phyloP scores from a whole-genome alignment of 1,140 invertebrate species.

The Macrosteles quadrilineatus region DNA sequence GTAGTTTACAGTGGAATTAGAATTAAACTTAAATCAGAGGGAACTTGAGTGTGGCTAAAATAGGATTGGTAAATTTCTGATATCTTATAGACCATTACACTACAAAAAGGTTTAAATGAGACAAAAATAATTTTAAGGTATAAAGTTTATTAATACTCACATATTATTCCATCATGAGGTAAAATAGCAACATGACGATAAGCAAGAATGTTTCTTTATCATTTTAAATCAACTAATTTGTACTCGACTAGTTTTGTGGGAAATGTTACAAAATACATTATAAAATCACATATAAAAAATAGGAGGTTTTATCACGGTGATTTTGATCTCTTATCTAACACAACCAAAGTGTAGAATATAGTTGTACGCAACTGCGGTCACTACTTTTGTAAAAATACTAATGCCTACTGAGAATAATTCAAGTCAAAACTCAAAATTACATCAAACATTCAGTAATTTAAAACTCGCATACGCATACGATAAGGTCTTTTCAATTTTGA shows the following conservation, averaged over 20 bases:
- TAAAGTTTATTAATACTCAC: no score
- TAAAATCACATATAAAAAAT: constrained; percentile 6
- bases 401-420: neutral
- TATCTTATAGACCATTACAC: no score
- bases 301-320: neutral
- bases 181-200: no score
- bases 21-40: no score
- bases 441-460: neutral
- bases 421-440: neutral
- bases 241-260: neutral
- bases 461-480: neutral
- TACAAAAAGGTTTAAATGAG: no score
- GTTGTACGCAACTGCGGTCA: neutral
- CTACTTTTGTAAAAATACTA: neutral
- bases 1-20: no score
- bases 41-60: no score
- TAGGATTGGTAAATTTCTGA: no score
- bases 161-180: no score
- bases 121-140: no score
- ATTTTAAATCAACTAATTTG: constrained; percentile 4
- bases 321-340: neutral
- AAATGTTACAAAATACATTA: neutral
- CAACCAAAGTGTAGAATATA: neutral
- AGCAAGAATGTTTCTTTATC: neutral
- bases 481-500: neutral